phyloP scores from a whole-genome alignment of 2,797 vertebrate genomes.

The Pagetopsis macropterus region DNA sequence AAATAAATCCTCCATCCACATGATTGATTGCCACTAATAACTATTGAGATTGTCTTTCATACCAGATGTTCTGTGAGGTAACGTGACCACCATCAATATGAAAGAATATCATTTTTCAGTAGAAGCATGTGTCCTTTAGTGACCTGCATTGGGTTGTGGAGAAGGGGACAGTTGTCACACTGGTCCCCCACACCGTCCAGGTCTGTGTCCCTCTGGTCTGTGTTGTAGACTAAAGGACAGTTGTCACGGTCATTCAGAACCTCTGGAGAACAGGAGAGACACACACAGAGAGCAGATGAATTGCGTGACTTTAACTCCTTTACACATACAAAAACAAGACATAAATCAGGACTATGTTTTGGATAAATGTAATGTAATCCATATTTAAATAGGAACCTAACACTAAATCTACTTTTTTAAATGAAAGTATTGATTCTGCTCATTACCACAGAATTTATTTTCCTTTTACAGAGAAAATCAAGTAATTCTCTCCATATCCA shows the following conservation, averaged over 20 bases:
- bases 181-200: constrained; percentile 95
- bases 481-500: not conserved
- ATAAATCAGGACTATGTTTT: constrained; percentile 14
- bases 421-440: not conserved
- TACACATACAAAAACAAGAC: not conserved
- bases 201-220: constrained; percentile 94
- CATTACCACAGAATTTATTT: not conserved
- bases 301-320: not conserved
- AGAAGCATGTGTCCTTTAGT: not conserved
- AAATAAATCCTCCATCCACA: not conserved
- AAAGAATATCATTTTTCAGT: not conserved
- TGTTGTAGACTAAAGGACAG: constrained; percentile 95
- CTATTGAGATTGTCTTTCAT: not conserved
- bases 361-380: constrained; percentile 1
- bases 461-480: not conserved
- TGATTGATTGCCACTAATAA: constrained; percentile 17
- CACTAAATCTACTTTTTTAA: constrained; percentile 10
- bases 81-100: not conserved
- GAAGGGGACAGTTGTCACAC: constrained; percentile 95
- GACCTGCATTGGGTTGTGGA: constrained; percentile 96
- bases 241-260: constrained; percentile 94
- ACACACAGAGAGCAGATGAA: not conserved
- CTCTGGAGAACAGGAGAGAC: constrained; percentile 76
- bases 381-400: constrained; percentile 1
- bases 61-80: constrained; percentile 30